Evolutionary conservation across 2,888 invertebrate genomes (phyloP), one percentile per base, ranked within the genome.

Genomic region (Nemotelus pantherinus): DNA sequence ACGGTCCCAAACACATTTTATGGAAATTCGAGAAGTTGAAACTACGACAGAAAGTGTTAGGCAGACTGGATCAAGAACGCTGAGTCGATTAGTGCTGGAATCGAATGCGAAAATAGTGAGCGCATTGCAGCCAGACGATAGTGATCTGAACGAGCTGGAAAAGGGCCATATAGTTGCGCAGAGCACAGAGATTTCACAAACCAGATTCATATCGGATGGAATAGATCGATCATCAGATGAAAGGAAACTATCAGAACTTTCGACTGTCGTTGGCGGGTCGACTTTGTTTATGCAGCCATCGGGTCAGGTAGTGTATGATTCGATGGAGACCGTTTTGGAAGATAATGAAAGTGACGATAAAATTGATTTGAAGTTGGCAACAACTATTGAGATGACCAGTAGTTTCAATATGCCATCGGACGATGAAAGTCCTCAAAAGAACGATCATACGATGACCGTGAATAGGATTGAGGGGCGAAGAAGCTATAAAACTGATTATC

Each of bases 81-180:
- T 78, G n/a, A 78, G 78, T 55, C 75, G 78, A 43, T 65, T 79
- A 45, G 76, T 80, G 2, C 43, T 78, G 10, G 79, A 79, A 71
- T 58, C 72, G 25, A 79, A 79, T 48, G 64, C 76, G 2, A 76
- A 71, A 25, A 80, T 68, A 44, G 10, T 53, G n/a, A 57, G 9
- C 39, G 4, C 41, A n/a, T n/a, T 55, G 6, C 55, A 9, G 2
- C 25, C 67, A 2, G 43, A 10, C n/a, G 45, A 58, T 3, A 53
- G 55, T 67, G 57, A 25, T 9, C 43, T 55, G 41, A 2, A 64
- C 3, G 41, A 2, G 39, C 65, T 64, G 2, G 55, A 55, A 9
- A 50, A 63, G 43, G 53, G 55, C 39, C 63, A n/a, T 3, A 41
- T 76, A n/a, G 3, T 64, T 6, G 64, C 65, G 5, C 65, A 76